Conservation (phyloP, 2,888 invertebrate genomes). For the Danaus chrysippus region DNA sequence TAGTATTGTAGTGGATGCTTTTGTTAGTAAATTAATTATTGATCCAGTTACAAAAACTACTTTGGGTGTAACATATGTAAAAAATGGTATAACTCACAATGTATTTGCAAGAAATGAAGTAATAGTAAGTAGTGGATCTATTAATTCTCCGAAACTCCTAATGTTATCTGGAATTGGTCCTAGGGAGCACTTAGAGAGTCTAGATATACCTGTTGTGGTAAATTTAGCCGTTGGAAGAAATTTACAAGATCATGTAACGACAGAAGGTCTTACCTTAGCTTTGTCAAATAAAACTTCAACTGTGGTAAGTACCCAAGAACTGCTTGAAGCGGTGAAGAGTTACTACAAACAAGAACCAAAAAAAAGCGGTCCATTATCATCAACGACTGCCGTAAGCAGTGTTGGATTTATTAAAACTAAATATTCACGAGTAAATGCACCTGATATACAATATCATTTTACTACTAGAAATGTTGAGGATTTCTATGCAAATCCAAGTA, state of each 20-base stretch:
- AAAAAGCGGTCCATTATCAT: conserved; percentile 74
- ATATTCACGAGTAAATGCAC: conserved; percentile 62
- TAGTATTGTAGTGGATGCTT: conserved; percentile 71
- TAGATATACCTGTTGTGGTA: conserved; percentile 77
- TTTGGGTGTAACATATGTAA: conserved; percentile 60
- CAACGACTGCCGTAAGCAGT: conserved; percentile 75
- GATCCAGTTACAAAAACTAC: conserved; percentile 74
- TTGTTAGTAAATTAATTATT: conserved; percentile 78
- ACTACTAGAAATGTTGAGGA: conserved; percentile 79
- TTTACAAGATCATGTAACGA: conserved; percentile 86
- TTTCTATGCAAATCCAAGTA: conserved; percentile 79
- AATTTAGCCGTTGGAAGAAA: conserved; percentile 86
- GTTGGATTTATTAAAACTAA: conserved; percentile 81
- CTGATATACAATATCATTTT: conserved; percentile 84
- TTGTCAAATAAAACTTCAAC: conserved; percentile 79
- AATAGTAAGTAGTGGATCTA: conserved; percentile 78
- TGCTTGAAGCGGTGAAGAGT: conserved; percentile 62
- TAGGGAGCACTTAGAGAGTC: conserved; percentile 66
- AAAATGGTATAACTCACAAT: conserved; percentile 61
- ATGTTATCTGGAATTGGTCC: conserved; percentile 85
- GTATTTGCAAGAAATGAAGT: conserved; percentile 80
- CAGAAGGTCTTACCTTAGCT: conserved; percentile 70
- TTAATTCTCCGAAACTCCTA: conserved; percentile 81
- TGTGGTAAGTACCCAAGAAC: conserved; percentile 52
- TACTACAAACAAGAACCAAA: conserved; percentile 58